Percentiles rank a stretch among this genome's conserved stretches.
Evolutionary conservation across 2,797 vertebrate species (phyloP).

Genomic region (Numenius phaeopus): DNA sequence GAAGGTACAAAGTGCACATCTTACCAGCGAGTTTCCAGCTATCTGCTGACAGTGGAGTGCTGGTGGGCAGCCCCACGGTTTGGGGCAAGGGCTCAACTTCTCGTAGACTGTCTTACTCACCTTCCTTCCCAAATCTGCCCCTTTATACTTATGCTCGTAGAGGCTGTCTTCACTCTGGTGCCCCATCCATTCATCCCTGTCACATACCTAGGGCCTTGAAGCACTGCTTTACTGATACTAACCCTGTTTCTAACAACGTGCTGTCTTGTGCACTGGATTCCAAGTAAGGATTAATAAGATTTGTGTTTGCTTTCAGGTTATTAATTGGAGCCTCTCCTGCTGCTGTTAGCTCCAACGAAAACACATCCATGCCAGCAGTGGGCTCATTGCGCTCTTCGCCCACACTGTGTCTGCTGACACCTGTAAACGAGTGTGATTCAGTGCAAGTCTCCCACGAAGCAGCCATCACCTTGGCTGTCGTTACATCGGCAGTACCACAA

Average conservation of each 20-base stretch:
- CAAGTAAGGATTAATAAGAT: not conserved
- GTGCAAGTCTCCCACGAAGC: not conserved
- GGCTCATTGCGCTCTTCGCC: not conserved
- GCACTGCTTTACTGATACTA: not conserved
- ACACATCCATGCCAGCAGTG: not conserved
- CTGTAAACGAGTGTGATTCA: slow-evolving; percentile 3
- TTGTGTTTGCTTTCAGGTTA: not conserved
- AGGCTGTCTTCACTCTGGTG: not conserved
- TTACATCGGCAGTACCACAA: not conserved
- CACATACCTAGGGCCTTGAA: not conserved
- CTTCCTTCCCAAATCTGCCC: not conserved
- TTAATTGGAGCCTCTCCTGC: not conserved
- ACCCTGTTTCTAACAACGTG: not conserved
- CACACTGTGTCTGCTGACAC: slow-evolving; percentile 1
- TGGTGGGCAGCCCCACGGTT: not conserved
- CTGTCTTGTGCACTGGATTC: not conserved
- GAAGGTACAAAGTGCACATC: not conserved
- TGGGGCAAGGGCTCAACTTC: not conserved
- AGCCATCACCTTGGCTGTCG: not conserved
- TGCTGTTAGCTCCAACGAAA: slow-evolving; percentile 9
- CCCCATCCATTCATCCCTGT: not conserved
- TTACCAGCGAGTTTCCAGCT: not conserved
- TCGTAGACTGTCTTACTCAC: not conserved
- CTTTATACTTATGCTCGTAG: not conserved
- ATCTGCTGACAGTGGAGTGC: not conserved